Evolutionary conservation across 2,113 vertebrate genomes (phyloP).

Genomic region (Myiozetetes cayanensis): DNA sequence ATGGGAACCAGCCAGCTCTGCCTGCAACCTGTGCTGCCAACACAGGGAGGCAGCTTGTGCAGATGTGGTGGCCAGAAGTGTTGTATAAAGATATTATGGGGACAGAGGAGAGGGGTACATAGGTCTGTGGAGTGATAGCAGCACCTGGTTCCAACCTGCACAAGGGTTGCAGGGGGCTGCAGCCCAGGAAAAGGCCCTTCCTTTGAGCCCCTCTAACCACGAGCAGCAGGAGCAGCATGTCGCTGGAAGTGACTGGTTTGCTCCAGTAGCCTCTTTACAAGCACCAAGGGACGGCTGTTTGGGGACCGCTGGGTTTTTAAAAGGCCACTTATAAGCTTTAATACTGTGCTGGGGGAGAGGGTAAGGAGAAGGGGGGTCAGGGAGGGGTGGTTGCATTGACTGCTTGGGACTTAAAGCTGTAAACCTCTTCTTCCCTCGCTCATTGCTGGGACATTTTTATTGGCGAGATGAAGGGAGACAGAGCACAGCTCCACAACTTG

Average conservation of each 20-base stretch:
- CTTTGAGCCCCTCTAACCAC: not conserved
- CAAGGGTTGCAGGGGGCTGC: not conserved
- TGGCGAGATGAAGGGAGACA: constrained; percentile 76
- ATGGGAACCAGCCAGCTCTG: not conserved
- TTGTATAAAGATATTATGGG: accelerated
- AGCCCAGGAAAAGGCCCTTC: not conserved
- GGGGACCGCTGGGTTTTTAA: constrained; percentile 47
- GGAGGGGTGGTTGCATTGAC: constrained; percentile 42
- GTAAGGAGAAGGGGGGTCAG: constrained; percentile 9
- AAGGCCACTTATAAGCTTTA: constrained; percentile 54
- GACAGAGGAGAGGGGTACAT: accelerated
- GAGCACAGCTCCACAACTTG: constrained; percentile 74
- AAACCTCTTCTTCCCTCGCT: constrained; percentile 61
- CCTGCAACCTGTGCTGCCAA: not conserved
- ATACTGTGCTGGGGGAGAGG: not conserved
- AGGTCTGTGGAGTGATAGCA: not conserved
- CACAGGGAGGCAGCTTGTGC: not conserved
- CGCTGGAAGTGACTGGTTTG: constrained; percentile 25
- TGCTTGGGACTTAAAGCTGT: constrained; percentile 74
- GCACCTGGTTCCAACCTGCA: not conserved
- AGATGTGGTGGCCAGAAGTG: not conserved
- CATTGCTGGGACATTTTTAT: constrained; percentile 73
- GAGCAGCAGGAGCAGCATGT: not conserved
- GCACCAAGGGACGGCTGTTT: constrained; percentile 23
- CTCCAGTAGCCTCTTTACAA: constrained; percentile 59